phyloP scores from a whole-genome alignment of 2,797 vertebrate species.

The Babyrousa celebensis region DNA sequence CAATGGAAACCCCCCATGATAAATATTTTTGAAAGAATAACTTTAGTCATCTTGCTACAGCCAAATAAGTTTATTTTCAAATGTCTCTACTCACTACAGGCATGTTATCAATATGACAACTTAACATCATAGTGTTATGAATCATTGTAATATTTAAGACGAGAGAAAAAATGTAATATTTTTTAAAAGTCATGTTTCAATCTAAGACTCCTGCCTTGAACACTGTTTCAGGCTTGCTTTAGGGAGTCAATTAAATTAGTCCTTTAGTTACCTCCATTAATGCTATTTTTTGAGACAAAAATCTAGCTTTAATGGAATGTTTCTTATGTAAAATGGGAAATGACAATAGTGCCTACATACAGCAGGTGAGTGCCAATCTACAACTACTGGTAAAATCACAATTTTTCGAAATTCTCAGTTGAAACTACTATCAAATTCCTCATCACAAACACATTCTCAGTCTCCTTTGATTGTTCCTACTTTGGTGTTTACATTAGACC shows the following conservation, averaged over 20 bases:
- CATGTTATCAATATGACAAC: background rate
- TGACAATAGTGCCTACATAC: background rate
- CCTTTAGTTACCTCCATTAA: background rate
- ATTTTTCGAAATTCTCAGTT: background rate
- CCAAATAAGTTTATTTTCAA: background rate
- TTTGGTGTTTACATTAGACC: background rate
- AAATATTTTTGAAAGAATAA: background rate
- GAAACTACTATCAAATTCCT: background rate
- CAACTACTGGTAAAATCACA: background rate
- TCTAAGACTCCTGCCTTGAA: background rate
- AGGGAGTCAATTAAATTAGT: background rate
- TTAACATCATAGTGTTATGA: background rate
- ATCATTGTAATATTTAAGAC: background rate
- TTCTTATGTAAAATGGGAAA: background rate
- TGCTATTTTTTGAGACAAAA: slow-evolving; percentile 13
- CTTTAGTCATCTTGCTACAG: background rate
- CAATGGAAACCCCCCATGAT: no score
- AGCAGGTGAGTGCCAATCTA: background rate
- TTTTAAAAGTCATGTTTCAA: background rate
- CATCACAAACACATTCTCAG: background rate
- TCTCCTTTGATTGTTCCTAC: background rate
- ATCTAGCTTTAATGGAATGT: background rate
- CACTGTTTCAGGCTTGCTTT: background rate
- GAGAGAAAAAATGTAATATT: background rate
- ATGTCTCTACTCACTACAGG: background rate